Evolutionary conservation across 2,888 invertebrate genomes (phyloP).

Genomic region (Hypselothyrea guttata): DNA sequence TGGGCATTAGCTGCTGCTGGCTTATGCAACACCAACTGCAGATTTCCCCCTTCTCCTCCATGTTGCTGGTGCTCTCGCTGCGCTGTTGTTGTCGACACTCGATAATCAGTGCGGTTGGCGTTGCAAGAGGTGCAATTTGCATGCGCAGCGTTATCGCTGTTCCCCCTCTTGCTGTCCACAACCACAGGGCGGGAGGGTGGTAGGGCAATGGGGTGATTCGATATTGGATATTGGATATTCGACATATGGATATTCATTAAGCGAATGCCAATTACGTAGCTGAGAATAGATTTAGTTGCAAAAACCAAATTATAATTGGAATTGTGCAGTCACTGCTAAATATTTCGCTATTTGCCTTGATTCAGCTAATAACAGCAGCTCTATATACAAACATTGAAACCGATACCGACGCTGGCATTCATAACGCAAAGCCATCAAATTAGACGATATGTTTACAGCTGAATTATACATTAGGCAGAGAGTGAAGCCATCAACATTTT

Average conservation of each 20-base stretch:
- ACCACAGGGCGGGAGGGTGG: slow-evolving; percentile 1
- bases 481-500: too few relatives aligned
- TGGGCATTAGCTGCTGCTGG: slow-evolving; percentile 49
- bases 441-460: too few relatives aligned
- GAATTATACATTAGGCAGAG: too few relatives aligned
- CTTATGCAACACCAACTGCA: slow-evolving; percentile 14
- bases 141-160: slow-evolving; percentile 37
- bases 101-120: slow-evolving; percentile 64
- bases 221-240: slow-evolving; percentile 2
- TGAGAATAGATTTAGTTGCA: slow-evolving; percentile 57
- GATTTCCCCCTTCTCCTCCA: background rate
- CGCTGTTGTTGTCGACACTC: slow-evolving; percentile 41
- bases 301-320: slow-evolving; percentile 64
- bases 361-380: background rate
- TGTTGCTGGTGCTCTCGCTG: slow-evolving; percentile 9
- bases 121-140: slow-evolving; percentile 58
- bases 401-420: background rate
- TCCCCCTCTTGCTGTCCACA: slow-evolving; percentile 12
- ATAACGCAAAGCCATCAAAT: too few relatives aligned
- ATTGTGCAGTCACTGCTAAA: slow-evolving; percentile 47
- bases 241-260: slow-evolving; percentile 41
- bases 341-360: slow-evolving; percentile 13
- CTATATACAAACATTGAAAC: background rate
- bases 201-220: too few relatives aligned
- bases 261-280: slow-evolving; percentile 55